phyloP scores from a whole-genome alignment of 2,888 invertebrate species.

The Mongoloraphidia duomilia region DNA sequence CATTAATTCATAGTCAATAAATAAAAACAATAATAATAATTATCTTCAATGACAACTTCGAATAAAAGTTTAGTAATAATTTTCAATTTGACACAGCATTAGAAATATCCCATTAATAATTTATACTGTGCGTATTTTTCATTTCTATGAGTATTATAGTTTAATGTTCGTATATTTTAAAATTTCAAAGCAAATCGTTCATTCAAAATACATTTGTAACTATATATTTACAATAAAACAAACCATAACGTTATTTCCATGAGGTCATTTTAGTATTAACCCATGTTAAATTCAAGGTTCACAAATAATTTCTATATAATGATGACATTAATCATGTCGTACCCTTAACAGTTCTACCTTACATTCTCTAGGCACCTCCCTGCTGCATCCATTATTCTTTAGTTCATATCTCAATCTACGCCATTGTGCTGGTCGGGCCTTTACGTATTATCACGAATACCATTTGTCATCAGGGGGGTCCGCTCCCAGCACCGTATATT shows the following conservation, averaged over 20 bases:
- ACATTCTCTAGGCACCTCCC: background rate
- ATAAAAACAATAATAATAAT: too few relatives aligned
- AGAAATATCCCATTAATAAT: too few relatives aligned
- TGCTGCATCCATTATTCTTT: background rate
- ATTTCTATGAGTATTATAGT: too few relatives aligned
- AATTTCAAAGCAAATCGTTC: background rate
- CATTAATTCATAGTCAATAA: too few relatives aligned
- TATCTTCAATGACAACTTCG: too few relatives aligned
- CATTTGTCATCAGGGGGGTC: constrained; percentile 1
- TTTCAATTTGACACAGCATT: too few relatives aligned
- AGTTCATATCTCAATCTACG: constrained; percentile 1
- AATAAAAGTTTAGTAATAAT: too few relatives aligned
- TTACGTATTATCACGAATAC: background rate
- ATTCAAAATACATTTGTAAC: background rate
- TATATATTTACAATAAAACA: background rate
- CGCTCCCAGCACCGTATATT: background rate
- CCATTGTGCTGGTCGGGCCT: background rate
- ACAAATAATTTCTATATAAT: background rate
- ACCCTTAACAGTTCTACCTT: background rate
- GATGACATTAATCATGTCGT: background rate
- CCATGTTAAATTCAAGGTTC: too few relatives aligned
- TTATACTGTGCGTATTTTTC: too few relatives aligned
- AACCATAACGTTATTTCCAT: background rate
- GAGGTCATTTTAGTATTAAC: too few relatives aligned
- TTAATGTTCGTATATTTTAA: too few relatives aligned